Base-by-base conservation (phyloP, 2,113 vertebrate species). In the Oriolus oriolus region DNA sequence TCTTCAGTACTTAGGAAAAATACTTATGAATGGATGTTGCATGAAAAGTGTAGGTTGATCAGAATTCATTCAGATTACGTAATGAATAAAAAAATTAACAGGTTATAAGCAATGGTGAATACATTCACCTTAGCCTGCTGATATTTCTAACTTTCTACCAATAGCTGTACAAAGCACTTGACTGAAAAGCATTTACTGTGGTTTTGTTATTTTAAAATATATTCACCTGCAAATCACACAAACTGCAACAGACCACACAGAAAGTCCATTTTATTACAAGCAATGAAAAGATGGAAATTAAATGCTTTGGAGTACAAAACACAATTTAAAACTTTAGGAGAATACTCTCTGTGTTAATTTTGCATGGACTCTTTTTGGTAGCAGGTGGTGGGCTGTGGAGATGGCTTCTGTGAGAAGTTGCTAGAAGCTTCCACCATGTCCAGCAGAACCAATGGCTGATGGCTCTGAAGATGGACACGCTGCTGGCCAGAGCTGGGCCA, bases 191-290 rank as follows among this genome's bases (percentile, higher is more conserved):
- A 12, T 27, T 53, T 49, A 23, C 4, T 47, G 5, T 37, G 4
- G 1, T 73, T 88, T 60, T 47, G 4, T 65, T 85, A 56, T 42
- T 78, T 90, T 60, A 39, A 90, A 73, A 33, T 57, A 49, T 27
- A 63, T 74, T 56, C 35, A 30, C 3, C 12, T 84, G 74, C 90
- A 57, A 93, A 95, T 69, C 71, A 56, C 37, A 74, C 1, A 20
- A 84, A 91, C 70, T 22, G 33, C 54, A 70, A 71, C 9, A 84
- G 35, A 93, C 15, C 88, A 90, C 52, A 93, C 33, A 79, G 70
- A 73, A 90, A 86, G 16, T 42, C 17, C 56, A 11, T 83, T 94
- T 75, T 61, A 74, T 39, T 76, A 65, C 27, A 73, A 47, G 13
- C 37, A 75, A 39, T 52, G 56, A 93, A 78, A 24, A 39, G 23